phyloP scores from a whole-genome alignment of 2,797 vertebrate species.

The Tinamus major region DNA sequence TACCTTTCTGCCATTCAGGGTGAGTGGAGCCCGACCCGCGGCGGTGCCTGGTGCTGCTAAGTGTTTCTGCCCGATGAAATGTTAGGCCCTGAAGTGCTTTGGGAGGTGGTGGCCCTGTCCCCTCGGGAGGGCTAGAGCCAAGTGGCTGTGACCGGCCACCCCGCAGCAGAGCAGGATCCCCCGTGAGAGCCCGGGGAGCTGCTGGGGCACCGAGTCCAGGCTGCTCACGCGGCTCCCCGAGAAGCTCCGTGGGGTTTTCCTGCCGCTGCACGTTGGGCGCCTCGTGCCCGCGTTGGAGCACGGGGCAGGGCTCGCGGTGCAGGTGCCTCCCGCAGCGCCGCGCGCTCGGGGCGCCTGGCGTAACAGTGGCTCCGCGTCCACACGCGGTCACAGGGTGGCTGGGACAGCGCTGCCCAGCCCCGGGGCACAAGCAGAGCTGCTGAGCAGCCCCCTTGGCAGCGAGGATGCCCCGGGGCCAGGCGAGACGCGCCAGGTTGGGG shows the following conservation, averaged over 20 bases:
- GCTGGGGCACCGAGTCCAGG: neutral
- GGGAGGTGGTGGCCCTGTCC: too few species aligned
- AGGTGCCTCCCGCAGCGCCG: neutral
- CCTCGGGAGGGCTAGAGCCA: too few species aligned
- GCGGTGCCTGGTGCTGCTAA: too few species aligned
- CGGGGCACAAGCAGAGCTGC: neutral
- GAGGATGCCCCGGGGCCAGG: too few species aligned
- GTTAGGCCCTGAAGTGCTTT: too few species aligned
- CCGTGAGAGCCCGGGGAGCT: neutral
- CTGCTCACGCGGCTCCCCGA: neutral
- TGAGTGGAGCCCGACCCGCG: slow-evolving; percentile 58
- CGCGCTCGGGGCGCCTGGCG: neutral
- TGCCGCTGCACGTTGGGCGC: neutral
- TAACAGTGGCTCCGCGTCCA: neutral
- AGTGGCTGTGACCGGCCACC: too few species aligned
- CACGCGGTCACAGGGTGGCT: too few species aligned
- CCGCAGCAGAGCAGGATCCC: too few species aligned
- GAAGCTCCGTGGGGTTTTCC: neutral
- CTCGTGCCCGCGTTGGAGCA: too few species aligned
- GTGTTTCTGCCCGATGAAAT: too few species aligned
- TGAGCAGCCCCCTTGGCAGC: neutral
- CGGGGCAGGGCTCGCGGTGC: neutral
- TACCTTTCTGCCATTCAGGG: slow-evolving; percentile 98
- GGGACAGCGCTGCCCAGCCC: too few species aligned
- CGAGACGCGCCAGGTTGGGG: too few species aligned